Evolutionary conservation across 2,113 vertebrate species (phyloP).

Genomic region (Mohoua ochrocephala): DNA sequence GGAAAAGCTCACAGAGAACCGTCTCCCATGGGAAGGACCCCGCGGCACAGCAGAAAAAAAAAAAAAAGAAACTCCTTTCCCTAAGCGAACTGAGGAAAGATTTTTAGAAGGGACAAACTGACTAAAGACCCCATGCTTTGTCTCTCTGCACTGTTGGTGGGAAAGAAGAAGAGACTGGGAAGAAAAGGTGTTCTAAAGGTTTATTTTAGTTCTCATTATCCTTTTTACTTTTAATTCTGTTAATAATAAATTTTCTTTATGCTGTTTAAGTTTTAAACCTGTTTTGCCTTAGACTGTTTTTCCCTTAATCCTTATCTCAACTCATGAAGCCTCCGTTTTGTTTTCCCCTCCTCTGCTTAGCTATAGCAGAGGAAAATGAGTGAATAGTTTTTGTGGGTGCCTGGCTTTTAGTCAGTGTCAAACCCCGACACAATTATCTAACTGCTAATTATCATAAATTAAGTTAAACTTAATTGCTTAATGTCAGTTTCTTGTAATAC

Average conservation of each 20-base stretch:
- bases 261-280: background rate
- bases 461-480: background rate
- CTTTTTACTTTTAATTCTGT: background rate
- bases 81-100: background rate
- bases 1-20: background rate
- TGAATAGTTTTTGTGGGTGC: background rate
- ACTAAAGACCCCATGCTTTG: background rate
- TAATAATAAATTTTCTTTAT: background rate
- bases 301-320: background rate
- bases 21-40: background rate
- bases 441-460: background rate
- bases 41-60: background rate
- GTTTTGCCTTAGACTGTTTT: background rate
- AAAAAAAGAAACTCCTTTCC: background rate
- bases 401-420: background rate
- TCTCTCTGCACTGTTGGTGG: accelerated
- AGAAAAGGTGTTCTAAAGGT: background rate
- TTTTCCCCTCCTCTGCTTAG: background rate
- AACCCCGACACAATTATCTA: background rate
- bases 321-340: background rate
- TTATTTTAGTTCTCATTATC: background rate
- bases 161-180: background rate
- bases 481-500: background rate
- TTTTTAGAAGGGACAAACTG: background rate
- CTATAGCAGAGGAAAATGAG: background rate